Base-by-base conservation (phyloP, 92 coral and sea anemone species). In the Desmophyllum pertusum region DNA sequence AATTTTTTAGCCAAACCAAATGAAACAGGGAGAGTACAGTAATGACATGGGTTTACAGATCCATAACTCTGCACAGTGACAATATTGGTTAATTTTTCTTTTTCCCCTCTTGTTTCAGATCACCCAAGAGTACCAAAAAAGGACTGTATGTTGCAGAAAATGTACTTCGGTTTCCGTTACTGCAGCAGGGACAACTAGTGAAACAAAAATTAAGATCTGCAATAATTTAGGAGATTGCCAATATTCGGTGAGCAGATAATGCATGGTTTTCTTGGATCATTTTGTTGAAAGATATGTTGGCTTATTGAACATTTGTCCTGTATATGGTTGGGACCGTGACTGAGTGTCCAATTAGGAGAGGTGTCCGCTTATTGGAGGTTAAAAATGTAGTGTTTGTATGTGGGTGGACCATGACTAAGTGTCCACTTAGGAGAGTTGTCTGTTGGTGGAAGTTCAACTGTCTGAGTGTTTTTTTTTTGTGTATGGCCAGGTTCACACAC, bases 121-220 rank as follows among this genome's bases (percentile, higher is more conserved):
- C 72, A 10, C 53, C 72, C 1, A 55, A 52, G 51, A 37, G 33
- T 37, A 71, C 10, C 30, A 84, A 94, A 65, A 61, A 80, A 46
- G 95, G 94, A 39, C 88, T 97, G 46, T 97, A 92, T 78, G 70
- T 97, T 70, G 80, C 88, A 57, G 92, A 83, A 18, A 82, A 87
- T 29, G 79, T 83, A 25, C 74, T 97, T n/a, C 81, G 90, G 55
- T 97, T 96, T 88, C 98, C 98, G 85, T 70, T 11, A 97, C 97
- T 18, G 71, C 77, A 68, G 90, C 84, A 11, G 98, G 96, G 27
- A 75, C 86, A 63, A 91, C 87, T 35, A 89, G 93, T 63, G 88
- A 84, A 36, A 75, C 74, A 55, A 93, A 87, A 69, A 70, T 93
- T 45, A 93, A 95, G 81, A 70, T 93, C 64, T 91, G 96, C 57